Evolutionary conservation across 2,888 invertebrate species (phyloP).

Genomic region (Mesorhabditis sp.): DNA sequence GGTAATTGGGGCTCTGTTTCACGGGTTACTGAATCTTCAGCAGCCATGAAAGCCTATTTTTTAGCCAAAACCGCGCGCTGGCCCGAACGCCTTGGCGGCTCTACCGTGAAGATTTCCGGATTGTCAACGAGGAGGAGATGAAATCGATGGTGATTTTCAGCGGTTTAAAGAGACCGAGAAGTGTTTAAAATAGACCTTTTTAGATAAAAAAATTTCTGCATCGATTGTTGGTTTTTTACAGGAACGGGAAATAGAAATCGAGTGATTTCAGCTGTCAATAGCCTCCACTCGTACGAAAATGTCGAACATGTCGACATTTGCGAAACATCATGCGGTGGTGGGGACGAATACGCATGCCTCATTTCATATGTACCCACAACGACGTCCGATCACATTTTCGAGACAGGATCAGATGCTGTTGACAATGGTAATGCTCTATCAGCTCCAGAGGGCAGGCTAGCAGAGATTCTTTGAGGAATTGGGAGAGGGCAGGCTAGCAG

Average conservation of each 20-base stretch:
- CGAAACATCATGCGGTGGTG: conserved; percentile 53
- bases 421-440: conserved; percentile 15
- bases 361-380: conserved; percentile 53
- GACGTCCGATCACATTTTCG: conserved; percentile 46
- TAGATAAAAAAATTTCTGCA: neutral
- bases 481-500: too few relatives aligned
- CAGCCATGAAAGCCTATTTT: conserved; percentile 12
- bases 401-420: conserved; percentile 44
- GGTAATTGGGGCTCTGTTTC: too few relatives aligned
- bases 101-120: conserved; percentile 50
- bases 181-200: neutral
- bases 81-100: conserved; percentile 52
- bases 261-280: conserved; percentile 38
- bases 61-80: conserved; percentile 47
- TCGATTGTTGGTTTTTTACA: too few relatives aligned
- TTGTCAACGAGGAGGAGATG: conserved; percentile 53
- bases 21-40: too few relatives aligned
- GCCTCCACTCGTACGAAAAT: conserved; percentile 51
- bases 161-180: neutral
- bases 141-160: conserved; percentile 44
- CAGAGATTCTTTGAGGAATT: too few relatives aligned
- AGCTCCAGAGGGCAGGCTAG: too few relatives aligned
- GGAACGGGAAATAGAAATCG: neutral
- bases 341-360: conserved; percentile 54
- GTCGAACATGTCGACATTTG: conserved; percentile 53